Conservation (phyloP, 1,140 invertebrate genomes). For the Psix sp. region DNA sequence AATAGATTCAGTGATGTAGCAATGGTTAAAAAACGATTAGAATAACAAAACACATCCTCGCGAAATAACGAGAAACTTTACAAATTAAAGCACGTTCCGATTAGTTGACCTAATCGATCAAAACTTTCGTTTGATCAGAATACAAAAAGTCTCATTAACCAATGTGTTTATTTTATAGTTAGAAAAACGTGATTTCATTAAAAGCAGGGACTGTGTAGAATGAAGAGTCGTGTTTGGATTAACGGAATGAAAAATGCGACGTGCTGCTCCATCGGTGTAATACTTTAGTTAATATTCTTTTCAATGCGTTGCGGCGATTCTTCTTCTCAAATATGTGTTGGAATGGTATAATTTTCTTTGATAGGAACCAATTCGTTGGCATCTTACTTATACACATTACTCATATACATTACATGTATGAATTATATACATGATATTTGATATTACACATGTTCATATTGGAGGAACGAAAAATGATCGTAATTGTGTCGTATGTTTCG, state of each 20-base stretch:
- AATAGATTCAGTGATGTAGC: too few relatives aligned
- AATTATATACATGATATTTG: too few relatives aligned
- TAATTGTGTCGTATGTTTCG: too few relatives aligned
- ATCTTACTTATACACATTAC: too few relatives aligned
- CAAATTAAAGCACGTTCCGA: constrained; percentile 10
- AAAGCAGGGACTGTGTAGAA: constrained; percentile 17
- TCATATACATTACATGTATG: too few relatives aligned
- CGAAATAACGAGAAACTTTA: not conserved
- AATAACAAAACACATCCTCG: too few relatives aligned
- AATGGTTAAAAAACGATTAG: constrained; percentile 11
- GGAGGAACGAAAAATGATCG: too few relatives aligned
- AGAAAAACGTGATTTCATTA: constrained; percentile 43
- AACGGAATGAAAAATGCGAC: constrained; percentile 4
- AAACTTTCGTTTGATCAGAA: constrained; percentile 25
- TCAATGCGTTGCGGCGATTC: constrained; percentile 3
- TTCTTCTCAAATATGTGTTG: too few relatives aligned
- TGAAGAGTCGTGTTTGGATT: constrained; percentile 15
- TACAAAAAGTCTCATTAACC: constrained; percentile 41
- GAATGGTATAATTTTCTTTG: too few relatives aligned
- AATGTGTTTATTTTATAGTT: constrained; percentile 22
- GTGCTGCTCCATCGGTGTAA: constrained; percentile 16
- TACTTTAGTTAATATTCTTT: constrained; percentile 30
- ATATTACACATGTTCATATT: too few relatives aligned
- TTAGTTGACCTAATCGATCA: constrained; percentile 18
- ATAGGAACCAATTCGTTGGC: too few relatives aligned